Evolutionary conservation across 1,140 invertebrate genomes (phyloP), one percentile per base, ranked within the genome.

Genomic region (Ips typographus): DNA sequence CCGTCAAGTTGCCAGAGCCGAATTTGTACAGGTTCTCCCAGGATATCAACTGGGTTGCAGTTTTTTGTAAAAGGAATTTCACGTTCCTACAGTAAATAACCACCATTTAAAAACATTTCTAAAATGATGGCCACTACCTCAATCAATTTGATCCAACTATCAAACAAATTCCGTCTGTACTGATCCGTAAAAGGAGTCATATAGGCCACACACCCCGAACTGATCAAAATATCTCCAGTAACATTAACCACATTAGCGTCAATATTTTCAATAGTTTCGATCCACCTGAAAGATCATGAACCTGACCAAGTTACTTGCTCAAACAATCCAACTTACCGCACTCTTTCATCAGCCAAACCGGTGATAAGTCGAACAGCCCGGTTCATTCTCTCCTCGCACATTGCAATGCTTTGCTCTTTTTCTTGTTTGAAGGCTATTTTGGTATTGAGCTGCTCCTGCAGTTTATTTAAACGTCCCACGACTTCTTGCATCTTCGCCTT

Each of bases 301-400:
- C 0, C 22, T 22, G 22, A 22, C 22, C 22, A 22, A 22, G 22
- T 22, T 22, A 22, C 22, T 5, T 47, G 37, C 59, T 57, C 22
- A 22, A 22, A 22, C 22, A 22, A 22, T 22, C 22, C 22, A 22
- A 22, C 22, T 22, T 52, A 74, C 56, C 75, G 40, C n/a, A 78
- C 60, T 80, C 84, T 78, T 79, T 89, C 81, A 68, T 83, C 80
- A 0, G 80, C 76, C 0, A 86, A 73, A 39, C 84, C 83, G 3
- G 53, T 72, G 2, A 91, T 85, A 49, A 92, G 78, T 69, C 91
- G 87, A 57, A 92, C 88, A 0, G 93, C 93, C 64, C 92, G 80
- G 53, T 87, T 85, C 81, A 95, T 87, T 76, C 92, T 87, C 42
- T 89, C 89, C 44, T 90, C 85, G 77, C 93, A 95, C 43, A 90